Conservation (phyloP, 2,797 vertebrate genomes). For the Spondyliosoma cantharus region DNA sequence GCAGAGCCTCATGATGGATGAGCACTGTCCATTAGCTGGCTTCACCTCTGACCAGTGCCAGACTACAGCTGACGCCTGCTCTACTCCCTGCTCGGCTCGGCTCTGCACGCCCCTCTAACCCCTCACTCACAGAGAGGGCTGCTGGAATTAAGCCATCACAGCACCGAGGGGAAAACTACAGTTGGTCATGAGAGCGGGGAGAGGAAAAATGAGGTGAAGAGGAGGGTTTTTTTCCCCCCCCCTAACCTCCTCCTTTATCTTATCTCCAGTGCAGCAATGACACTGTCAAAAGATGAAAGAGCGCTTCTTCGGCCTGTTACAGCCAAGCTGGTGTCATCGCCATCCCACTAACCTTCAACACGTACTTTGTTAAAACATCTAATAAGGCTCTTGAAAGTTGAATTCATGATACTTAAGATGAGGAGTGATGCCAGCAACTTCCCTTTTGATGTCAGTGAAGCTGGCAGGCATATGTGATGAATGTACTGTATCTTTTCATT, state of each 20-base stretch:
- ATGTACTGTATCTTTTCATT: conserved; percentile 76
- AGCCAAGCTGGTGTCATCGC: conserved; percentile 64
- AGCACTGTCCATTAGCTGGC: conserved; percentile 87
- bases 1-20: conserved; percentile 87
- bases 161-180: conserved; percentile 63
- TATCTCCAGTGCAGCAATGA: conserved; percentile 61
- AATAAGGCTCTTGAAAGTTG: conserved; percentile 76
- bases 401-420: conserved; percentile 75
- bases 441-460: conserved; percentile 72
- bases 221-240: background rate
- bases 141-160: conserved; percentile 86
- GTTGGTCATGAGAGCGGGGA: conserved; percentile 33
- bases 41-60: conserved; percentile 86
- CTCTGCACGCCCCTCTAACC: conserved; percentile 67
- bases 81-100: conserved; percentile 72
- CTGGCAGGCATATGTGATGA: conserved; percentile 75
- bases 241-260: conserved; percentile 45
- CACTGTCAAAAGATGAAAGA: conserved; percentile 76
- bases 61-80: conserved; percentile 85
- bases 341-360: conserved; percentile 67
- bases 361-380: conserved; percentile 78
- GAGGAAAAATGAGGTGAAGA: conserved; percentile 25
- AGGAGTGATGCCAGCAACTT: conserved; percentile 72
- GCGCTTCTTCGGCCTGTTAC: conserved; percentile 55
- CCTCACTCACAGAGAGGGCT: conserved; percentile 78